Percentiles rank a stretch among this genome's conserved stretches.
Conservation (phyloP, 2,797 vertebrate genomes). For the Astyanax mexicanus region DNA sequence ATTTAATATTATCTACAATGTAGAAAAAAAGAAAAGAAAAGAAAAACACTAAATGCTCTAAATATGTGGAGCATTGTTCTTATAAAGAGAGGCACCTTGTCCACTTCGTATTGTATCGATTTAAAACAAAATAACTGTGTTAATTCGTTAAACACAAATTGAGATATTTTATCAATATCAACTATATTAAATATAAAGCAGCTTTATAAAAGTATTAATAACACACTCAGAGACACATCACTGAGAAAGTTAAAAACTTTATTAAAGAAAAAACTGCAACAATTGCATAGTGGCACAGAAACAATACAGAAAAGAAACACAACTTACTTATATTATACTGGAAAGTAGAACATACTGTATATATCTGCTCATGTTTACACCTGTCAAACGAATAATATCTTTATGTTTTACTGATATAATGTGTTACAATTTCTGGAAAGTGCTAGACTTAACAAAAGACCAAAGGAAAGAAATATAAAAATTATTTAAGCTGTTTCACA, state of each 20-base stretch:
- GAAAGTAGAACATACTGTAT: not conserved
- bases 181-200: too few species aligned
- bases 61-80: too few species aligned
- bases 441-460: not conserved
- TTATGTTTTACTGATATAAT: slow-evolving; percentile 2
- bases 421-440: not conserved
- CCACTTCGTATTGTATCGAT: too few species aligned
- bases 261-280: slow-evolving; percentile 2
- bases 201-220: not conserved
- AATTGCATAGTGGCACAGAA: not conserved
- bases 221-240: not conserved
- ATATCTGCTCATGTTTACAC: not conserved
- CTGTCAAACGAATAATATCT: not conserved
- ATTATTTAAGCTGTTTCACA: not conserved
- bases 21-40: too few species aligned
- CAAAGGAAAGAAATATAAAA: not conserved
- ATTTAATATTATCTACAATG: too few species aligned
- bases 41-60: too few species aligned
- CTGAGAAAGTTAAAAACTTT: not conserved
- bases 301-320: not conserved
- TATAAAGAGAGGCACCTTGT: too few species aligned
- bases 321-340: not conserved
- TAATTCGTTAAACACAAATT: too few species aligned
- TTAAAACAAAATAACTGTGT: too few species aligned
- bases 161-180: too few species aligned